Evolutionary conservation across 2,888 invertebrate genomes (phyloP).

Genomic region (Latheticus oryzae): DNA sequence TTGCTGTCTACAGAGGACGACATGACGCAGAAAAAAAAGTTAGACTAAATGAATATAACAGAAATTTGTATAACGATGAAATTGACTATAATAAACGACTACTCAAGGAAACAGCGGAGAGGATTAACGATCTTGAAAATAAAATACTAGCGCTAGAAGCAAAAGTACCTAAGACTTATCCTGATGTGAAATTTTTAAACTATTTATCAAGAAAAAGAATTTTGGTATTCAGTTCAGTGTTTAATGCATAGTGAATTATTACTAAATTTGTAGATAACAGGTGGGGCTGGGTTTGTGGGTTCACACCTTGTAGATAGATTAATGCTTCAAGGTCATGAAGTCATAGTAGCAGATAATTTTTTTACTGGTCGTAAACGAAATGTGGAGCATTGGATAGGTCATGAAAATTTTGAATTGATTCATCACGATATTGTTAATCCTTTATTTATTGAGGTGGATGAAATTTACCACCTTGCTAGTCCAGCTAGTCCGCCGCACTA

Average conservation of each 20-base stretch:
- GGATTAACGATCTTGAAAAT: slow-evolving; percentile 76
- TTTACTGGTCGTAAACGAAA: slow-evolving; percentile 97
- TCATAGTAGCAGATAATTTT: slow-evolving; percentile 97
- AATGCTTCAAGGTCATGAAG: slow-evolving; percentile 96
- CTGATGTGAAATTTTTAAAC: slow-evolving; percentile 90
- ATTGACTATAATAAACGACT: slow-evolving; percentile 49
- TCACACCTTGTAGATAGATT: slow-evolving; percentile 96
- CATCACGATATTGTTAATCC: slow-evolving; percentile 99
- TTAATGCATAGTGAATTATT: neutral
- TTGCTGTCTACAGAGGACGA: slow-evolving; percentile 3
- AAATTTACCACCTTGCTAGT: slow-evolving; percentile 98
- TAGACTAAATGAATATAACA: slow-evolving; percentile 17
- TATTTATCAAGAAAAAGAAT: slow-evolving; percentile 94
- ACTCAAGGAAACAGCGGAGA: slow-evolving; percentile 72
- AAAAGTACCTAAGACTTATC: slow-evolving; percentile 84
- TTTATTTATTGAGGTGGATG: slow-evolving; percentile 95
- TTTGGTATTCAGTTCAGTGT: slow-evolving; percentile 70
- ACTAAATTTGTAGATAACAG: slow-evolving; percentile 77
- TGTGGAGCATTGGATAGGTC: slow-evolving; percentile 99
- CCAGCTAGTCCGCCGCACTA: slow-evolving; percentile 99
- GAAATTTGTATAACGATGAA: slow-evolving; percentile 43
- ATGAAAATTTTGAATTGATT: slow-evolving; percentile 98
- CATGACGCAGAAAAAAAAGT: neutral
- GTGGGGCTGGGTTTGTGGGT: slow-evolving; percentile 99
- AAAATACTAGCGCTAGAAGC: slow-evolving; percentile 79